Conservation (phyloP, 2,797 vertebrate genomes). For the Gymnoscopelus microlampas region DNA sequence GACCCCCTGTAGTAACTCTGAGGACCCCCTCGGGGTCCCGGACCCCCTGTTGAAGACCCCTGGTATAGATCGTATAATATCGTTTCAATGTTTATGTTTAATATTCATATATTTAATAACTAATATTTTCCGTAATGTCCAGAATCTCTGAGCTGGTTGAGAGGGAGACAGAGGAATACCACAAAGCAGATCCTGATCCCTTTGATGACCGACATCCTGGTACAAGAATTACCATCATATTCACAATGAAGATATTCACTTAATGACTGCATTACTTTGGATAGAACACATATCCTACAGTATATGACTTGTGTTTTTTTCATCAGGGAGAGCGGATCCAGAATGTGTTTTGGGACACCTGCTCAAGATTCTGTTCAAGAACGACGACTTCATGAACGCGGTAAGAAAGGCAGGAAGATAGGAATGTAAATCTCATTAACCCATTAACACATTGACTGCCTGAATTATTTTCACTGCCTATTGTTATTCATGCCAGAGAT, state of each 20-base stretch:
- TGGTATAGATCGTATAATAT: too few relatives aligned
- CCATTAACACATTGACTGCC: too few relatives aligned
- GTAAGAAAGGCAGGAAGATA: conserved; percentile 74
- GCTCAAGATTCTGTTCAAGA: conserved; percentile 98
- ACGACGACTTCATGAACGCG: conserved; percentile 99
- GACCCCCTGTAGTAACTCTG: too few relatives aligned
- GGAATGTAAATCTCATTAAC: background rate
- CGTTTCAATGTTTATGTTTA: too few relatives aligned
- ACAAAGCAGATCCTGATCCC: conserved; percentile 97
- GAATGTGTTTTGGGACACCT: conserved; percentile 97
- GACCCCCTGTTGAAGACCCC: too few relatives aligned
- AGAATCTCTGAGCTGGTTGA: conserved; percentile 99
- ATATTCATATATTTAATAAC: too few relatives aligned
- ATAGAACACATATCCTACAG: background rate
- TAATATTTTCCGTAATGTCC: background rate
- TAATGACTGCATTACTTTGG: background rate
- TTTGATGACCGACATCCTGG: conserved; percentile 99
- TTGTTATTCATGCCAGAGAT: too few relatives aligned
- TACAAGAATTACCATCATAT: conserved; percentile 52
- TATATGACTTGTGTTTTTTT: conserved; percentile 49
- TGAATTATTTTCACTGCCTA: too few relatives aligned
- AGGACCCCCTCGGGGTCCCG: too few relatives aligned
- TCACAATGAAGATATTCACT: background rate
- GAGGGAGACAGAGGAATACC: conserved; percentile 97
- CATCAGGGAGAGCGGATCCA: conserved; percentile 94